Conservation (phyloP, 2,888 invertebrate genomes). For the Bimastos eiseni region DNA sequence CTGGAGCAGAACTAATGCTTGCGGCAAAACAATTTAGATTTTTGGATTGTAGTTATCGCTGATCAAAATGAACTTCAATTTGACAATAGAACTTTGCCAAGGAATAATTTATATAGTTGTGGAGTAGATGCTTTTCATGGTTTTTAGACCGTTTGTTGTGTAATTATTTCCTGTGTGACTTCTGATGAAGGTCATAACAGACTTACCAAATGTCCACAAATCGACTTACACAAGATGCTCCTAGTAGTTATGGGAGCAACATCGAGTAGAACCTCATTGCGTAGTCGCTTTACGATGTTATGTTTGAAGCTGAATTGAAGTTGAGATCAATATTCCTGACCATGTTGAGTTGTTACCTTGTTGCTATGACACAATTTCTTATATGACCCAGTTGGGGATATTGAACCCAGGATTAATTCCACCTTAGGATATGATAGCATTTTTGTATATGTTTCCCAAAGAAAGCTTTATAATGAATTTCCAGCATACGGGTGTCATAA, state of each 20-base stretch:
- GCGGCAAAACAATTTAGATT: not conserved
- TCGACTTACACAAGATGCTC: not conserved
- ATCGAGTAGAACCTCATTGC: not conserved
- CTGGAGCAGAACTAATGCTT: not conserved
- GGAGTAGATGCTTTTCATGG: not conserved
- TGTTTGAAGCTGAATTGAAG: not conserved
- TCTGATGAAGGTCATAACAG: not conserved
- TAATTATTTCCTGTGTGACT: not conserved
- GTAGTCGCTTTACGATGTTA: not conserved
- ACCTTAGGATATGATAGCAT: not conserved
- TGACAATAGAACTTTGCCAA: not conserved
- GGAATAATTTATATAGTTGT: not conserved
- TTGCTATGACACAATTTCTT: not conserved
- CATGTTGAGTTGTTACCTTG: not conserved
- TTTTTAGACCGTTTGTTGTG: not conserved
- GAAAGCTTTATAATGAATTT: not conserved
- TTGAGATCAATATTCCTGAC: not conserved
- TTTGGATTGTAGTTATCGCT: not conserved
- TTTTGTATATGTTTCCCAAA: not conserved
- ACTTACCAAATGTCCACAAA: not conserved
- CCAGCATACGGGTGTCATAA: not conserved
- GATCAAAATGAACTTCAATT: not conserved
- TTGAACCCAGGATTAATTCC: not conserved
- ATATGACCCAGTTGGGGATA: not conserved
- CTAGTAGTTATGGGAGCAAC: not conserved